Evolutionary conservation across 2,797 vertebrate genomes (phyloP), one percentile per base, ranked within the genome.

Genomic region (Onychomys leucogaster): DNA sequence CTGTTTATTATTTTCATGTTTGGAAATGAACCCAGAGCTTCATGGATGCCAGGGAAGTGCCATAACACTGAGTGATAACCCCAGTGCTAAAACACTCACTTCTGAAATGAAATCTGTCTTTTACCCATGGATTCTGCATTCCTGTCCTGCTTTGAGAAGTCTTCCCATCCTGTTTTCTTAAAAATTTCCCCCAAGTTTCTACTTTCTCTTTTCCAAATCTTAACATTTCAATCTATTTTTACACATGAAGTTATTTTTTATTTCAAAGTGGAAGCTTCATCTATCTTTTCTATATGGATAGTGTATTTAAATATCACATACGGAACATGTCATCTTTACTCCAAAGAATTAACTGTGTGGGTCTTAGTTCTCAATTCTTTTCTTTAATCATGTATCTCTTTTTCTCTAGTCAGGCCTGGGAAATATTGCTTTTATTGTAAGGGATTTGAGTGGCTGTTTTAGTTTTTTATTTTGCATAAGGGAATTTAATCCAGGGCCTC

Each of bases 181-280:
- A 76, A 78, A 34, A 57, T 94, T 75, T 67, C 46, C 76, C 37
- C 43, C 94, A 87, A 94, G 65, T 67, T 92, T 90, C 11, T 46
- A 21, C 80, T 71, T 95, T 67, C 3, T 85, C 27, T 82, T 94
- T 94, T 94, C 41, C 49, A 91, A 49, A 55, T 94, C 84, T 69
- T 71, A 76, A 76, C 13, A 94, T 96, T 67, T 94, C 92, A 69
- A 32, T 73, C 43, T 88, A 61, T 92, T 49, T 92, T 69, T 32
- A 37, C 5, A 86, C 27, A 11, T 69, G n/a, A 4, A 78, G 69
- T 92, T 93, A 52, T 71, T 84, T 95, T 49, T 43, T 52, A n/a
- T 37, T 49, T 41, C 91, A 82, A 92, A 75, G 7, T 76, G 77
- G 52, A 41, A 37, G 27, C 5, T 17, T 57, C n/a, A 80, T 29